Base-by-base conservation (phyloP, 2,888 invertebrate species). In the Steinernema hermaphroditum region DNA sequence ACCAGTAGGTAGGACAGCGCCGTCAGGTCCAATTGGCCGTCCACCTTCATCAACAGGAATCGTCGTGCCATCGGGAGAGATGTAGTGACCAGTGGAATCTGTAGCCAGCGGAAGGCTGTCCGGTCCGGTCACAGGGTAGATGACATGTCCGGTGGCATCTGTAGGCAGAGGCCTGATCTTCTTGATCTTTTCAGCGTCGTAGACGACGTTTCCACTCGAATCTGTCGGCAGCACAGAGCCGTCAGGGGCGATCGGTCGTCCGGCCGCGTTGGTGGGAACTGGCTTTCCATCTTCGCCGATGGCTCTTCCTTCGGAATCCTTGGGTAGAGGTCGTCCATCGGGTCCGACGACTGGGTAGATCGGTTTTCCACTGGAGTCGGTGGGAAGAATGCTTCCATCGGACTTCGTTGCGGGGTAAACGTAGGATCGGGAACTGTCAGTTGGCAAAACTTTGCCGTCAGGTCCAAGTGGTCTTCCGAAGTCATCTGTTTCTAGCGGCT, bases 121-220 rank as follows among this genome's bases (percentile, higher is more conserved):
- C 14, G 46, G 41, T 27, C 72, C 62, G 27, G 69, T 71, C 34
- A 74, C 71, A 0, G 71, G 71, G 22, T 74, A 74, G 32, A 74
- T 74, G 4, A 72, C 69, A 9, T 75, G 54, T 12, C 80, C 80
- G 57, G 69, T 72, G 14, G 16, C 54, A 43, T 80, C 78, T 1
- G 76, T 76, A 1, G 76, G 76, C 24, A 73, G 54, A 9, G 27
- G 24, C 46, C 4, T 46, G 6, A 16, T 16, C 46, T 9, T 16
- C 46, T 46, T 46, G 46, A 46, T 46, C 46, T 46, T 46, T n/a
- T 73, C 71, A 12, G 69, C 49, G 50, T 76, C 76, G 12, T 78
- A 76, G 24, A 81, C 70, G 32, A 80, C 70, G 16, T 12, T n/a
- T 14, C 72, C 72, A 37, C 69, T 29, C 27, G n/a, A 22, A 29